These are phyloP conservation scores for Drosophila koepferae DNA, from an alignment of 2,888 invertebrate species.

Conservation along the genomic window DNA sequence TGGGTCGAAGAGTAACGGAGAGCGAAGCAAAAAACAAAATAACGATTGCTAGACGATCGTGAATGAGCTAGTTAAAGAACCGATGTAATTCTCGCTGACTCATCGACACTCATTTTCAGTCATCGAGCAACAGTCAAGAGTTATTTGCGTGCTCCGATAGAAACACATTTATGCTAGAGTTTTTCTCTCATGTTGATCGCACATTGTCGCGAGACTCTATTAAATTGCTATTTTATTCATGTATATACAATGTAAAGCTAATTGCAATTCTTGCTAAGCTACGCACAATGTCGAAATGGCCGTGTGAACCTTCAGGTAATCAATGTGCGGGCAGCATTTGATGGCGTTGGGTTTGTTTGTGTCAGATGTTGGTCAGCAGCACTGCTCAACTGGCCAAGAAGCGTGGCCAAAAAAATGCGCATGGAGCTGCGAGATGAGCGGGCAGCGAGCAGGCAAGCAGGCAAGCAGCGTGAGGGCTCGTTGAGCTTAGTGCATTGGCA, in stretches of 20 bases:
- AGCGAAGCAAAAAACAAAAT: too few relatives aligned
- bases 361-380: constrained; percentile 1
- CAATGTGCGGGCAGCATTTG: constrained; percentile 28
- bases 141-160: too few relatives aligned
- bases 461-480: too few relatives aligned
- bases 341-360: constrained; percentile 1
- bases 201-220: not conserved
- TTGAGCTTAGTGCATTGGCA: constrained; percentile 7
- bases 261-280: not conserved
- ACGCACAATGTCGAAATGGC: not conserved
- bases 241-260: not conserved
- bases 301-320: constrained; percentile 31
- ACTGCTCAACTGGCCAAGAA: not conserved
- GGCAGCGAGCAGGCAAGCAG: constrained; percentile 6
- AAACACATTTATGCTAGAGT: too few relatives aligned
- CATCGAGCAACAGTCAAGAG: too few relatives aligned
- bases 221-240: not conserved
- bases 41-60: too few relatives aligned
- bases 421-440: too few relatives aligned
- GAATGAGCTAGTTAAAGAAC: too few relatives aligned
- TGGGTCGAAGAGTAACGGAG: too few relatives aligned
- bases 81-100: too few relatives aligned
- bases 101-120: too few relatives aligned
- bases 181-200: too few relatives aligned
- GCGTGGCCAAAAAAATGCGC: constrained; percentile 4